Conservation (phyloP, 2,888 invertebrate species). For the Limenitis camilla region DNA sequence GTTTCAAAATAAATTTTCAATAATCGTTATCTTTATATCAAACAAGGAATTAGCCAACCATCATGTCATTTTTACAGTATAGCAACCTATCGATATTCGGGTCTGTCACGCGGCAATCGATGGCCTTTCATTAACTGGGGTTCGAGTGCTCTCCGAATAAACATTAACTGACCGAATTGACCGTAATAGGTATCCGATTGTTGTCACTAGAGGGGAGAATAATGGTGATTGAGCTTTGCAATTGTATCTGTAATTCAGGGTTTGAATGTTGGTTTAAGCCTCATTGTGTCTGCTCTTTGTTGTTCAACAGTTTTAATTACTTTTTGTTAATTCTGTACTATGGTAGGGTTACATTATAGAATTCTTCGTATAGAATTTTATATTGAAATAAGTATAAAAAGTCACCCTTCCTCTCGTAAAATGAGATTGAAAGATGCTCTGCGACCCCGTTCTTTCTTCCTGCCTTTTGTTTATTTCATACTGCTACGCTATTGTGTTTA, state of each 20-base stretch:
- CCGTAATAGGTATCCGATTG: slow-evolving; percentile 58
- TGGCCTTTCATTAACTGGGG: slow-evolving; percentile 32
- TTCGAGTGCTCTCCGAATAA: slow-evolving; percentile 51
- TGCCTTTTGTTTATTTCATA: slow-evolving; percentile 17
- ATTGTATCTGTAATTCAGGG: slow-evolving; percentile 15
- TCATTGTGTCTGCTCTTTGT: neutral
- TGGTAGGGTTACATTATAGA: neutral
- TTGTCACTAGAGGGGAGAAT: slow-evolving; percentile 34
- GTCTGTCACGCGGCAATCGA: slow-evolving; percentile 49
- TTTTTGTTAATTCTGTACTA: neutral
- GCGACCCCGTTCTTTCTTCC: slow-evolving; percentile 18
- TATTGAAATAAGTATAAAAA: slow-evolving; percentile 1
- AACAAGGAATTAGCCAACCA: too few relatives aligned
- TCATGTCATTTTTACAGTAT: neutral
- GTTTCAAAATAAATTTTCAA: too few relatives aligned
- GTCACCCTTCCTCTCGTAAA: slow-evolving; percentile 9
- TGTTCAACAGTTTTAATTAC: neutral
- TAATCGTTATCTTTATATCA: too few relatives aligned
- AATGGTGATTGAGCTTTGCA: slow-evolving; percentile 35
- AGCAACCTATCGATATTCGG: slow-evolving; percentile 38
- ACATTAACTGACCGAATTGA: slow-evolving; percentile 45
- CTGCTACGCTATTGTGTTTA: slow-evolving; percentile 13
- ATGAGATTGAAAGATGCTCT: slow-evolving; percentile 12
- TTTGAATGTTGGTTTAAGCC: neutral
- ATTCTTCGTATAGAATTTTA: neutral